Evolutionary conservation across 2,888 invertebrate species (phyloP), one percentile per base, ranked within the genome.

Genomic region (Acheta domesticus): DNA sequence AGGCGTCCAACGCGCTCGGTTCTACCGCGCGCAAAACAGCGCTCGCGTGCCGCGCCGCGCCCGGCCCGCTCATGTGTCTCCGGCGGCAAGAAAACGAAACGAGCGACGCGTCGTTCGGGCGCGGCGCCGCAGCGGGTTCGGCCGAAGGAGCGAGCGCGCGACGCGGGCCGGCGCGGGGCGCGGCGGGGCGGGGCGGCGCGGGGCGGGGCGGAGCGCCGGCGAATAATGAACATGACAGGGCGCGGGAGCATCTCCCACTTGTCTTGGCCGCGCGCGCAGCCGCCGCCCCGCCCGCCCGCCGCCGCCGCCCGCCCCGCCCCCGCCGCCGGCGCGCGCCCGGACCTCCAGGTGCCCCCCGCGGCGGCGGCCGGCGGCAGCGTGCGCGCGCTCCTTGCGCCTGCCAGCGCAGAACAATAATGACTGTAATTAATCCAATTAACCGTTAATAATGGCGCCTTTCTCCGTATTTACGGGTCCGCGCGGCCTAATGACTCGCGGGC

Each of bases 401-500:
- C n/a, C 80, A 86, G 85, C 86, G 62, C 62, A 62, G 62, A 62
- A 62, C 62, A 87, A 87, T 88, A 88, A 88, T 87, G 87, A 88
- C 86, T 84, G 87, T 86, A 87, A 88, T 88, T 88, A 88, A 88
- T 88, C 88, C 88, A 88, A 88, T 88, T 88, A 88, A 87, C 88
- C 87, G 87, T 87, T 87, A 88, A 88, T 87, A 87, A 88, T 87
- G 87, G 86, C 86, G 85, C 86, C 87, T 87, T 87, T 86, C 86
- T 86, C 85, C 87, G 87, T 86, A 87, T 87, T 87, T 87, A 85
- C 86, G 86, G 86, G 85, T 85, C 85, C 84, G 82, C 85, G 74
- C 82, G 82, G 82, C 80, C 85, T 87, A 88, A 88, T 88, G 87
- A 85, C 85, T 87, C 87, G 87, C 87, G 87, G 87, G 88, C 87